Evolutionary conservation across 2,113 vertebrate species (phyloP).

Genomic region (Canis aureus): DNA sequence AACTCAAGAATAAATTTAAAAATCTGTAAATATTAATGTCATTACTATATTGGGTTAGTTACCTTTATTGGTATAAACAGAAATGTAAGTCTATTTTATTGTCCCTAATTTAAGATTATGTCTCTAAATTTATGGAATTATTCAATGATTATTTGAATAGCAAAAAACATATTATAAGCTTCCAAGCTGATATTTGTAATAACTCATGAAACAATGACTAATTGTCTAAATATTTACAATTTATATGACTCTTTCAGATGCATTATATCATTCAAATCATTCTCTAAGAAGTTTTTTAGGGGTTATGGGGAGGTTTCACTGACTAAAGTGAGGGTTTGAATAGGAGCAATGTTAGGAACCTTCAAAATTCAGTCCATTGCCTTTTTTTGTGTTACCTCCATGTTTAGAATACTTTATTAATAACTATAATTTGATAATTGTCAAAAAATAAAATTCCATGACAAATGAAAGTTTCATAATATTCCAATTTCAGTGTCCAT

Average conservation of each 20-base stretch:
- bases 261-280: neutral
- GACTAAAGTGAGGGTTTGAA: neutral
- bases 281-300: neutral
- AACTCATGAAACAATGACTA: neutral
- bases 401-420: neutral
- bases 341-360: neutral
- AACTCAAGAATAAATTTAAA: slow-evolving; percentile 5
- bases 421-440: neutral
- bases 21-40: neutral
- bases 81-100: neutral
- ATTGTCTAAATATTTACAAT: neutral
- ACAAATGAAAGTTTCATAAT: neutral
- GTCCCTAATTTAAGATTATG: neutral
- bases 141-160: neutral
- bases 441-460: neutral
- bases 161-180: neutral
- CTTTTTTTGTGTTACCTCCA: neutral
- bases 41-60: neutral
- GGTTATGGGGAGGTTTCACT: neutral
- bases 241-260: neutral
- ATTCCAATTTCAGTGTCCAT: neutral
- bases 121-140: neutral
- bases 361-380: neutral
- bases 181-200: neutral
- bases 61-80: neutral